phyloP scores from a whole-genome alignment of 2,888 invertebrate genomes.

The Masnerella sp. region DNA sequence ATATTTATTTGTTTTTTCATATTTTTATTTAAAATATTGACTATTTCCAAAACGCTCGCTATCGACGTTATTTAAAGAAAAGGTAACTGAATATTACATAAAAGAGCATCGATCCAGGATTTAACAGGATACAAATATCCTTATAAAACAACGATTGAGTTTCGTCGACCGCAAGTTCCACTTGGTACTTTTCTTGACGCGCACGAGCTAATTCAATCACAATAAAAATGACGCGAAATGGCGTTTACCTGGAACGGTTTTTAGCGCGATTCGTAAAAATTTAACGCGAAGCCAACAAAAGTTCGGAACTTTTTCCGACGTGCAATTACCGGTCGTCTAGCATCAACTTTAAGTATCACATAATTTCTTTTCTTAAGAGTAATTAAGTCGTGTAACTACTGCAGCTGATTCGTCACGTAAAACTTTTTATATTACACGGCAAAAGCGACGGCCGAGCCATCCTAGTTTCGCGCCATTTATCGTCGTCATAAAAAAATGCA shows the following conservation, averaged over 20 bases:
- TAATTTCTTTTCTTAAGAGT: conserved; percentile 42
- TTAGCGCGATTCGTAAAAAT: conserved; percentile 3
- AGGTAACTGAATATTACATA: no score
- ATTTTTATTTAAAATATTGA: no score
- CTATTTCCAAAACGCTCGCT: no score
- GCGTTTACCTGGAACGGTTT: neutral
- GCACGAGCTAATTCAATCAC: no score
- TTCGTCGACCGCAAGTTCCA: no score
- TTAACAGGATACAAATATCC: no score
- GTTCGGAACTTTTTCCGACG: conserved; percentile 15
- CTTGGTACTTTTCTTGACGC: no score
- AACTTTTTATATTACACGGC: conserved; percentile 46
- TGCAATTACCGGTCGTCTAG: conserved; percentile 10
- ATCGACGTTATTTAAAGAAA: no score
- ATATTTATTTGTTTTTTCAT: no score
- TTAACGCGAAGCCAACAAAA: conserved; percentile 14
- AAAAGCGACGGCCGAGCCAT: conserved; percentile 43
- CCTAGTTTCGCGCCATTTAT: conserved; percentile 38
- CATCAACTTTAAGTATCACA: conserved; percentile 34
- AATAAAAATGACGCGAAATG: neutral
- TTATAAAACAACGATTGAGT: no score
- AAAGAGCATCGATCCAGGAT: no score
- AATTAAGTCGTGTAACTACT: conserved; percentile 41
- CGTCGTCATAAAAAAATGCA: conserved; percentile 38
- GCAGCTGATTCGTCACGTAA: conserved; percentile 44